Base-by-base conservation (phyloP, 1,140 invertebrate genomes). In the Stegodyphus mimosarum region DNA sequence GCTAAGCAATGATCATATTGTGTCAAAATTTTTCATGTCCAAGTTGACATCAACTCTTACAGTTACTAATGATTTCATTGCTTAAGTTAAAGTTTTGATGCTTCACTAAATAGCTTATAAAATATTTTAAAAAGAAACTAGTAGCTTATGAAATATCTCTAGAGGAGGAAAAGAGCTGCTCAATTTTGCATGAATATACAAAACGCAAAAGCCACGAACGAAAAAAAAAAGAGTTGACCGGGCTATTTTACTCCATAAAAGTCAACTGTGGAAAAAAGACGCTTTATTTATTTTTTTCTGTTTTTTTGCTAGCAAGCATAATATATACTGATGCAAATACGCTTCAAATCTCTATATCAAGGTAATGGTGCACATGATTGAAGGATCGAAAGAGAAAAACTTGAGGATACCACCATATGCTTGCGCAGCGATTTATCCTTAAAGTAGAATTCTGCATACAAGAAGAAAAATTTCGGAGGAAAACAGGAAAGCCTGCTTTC, bases 311-410 rank as follows among this genome's bases (percentile, higher is more conserved):
- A 49, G 18, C 9, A 60, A 9, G 55, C 15, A 60, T 33, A 33
- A 33, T 33, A 60, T 15, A 60, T 60, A 50, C 33, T 77, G 74
- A 77, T 77, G 74, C 64, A 77, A 77, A 77, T 77, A 76, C 60
- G 74, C 64, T 77, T 51, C 55, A 66, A 77, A 77, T 64, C 74
- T 64, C 55, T 48, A 60, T 17, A 66, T 77, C 63, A 77, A 66
- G 74, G 74, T 77, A 77, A 77, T 77, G 74, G 74, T 49, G 55
- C 74, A 77, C 18, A 18, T 77, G 74, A 77, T 77, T 77, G 74
- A 77, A 50, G 63, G 74, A 77, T 77, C 48, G 49, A 18, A 76
- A 77, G 49, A 49, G 48, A 18, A 76, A 77, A 50, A 60, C 48
- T 77, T 13, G 74, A 77, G 64, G 33, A 13, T 69, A 9, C 18